A percentile compares a stretch with the other conserved stretches of the same genome.
These are phyloP conservation scores for Hoplias malabaricus DNA, from an alignment of 2,113 vertebrate species.

Conservation along the genomic window DNA sequence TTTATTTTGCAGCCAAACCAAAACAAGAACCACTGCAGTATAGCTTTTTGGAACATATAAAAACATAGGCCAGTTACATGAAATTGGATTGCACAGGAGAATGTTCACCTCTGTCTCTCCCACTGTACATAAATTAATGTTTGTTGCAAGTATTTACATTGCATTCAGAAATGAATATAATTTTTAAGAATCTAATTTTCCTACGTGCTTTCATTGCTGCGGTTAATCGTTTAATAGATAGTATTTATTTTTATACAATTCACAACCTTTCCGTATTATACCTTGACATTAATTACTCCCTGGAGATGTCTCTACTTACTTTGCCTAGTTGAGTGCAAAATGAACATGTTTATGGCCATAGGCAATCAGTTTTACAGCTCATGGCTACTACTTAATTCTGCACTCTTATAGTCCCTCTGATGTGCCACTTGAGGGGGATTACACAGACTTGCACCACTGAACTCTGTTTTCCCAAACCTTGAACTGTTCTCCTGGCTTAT, in stretches of 20 bases:
- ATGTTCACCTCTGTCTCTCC: not conserved
- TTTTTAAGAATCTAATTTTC: not conserved
- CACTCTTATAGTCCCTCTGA: not conserved
- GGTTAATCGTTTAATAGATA: not conserved
- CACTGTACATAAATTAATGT: not conserved
- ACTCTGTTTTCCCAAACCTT: not conserved
- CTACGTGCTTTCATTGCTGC: not conserved
- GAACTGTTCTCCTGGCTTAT: not conserved
- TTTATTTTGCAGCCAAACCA: conserved; percentile 58
- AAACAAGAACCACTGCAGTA: conserved; percentile 51
- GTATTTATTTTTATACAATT: not conserved
- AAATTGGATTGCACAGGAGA: not conserved
- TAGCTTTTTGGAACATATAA: conserved; percentile 48
- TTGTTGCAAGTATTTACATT: not conserved
- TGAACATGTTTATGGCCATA: not conserved
- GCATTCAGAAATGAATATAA: not conserved
- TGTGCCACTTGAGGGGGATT: not conserved
- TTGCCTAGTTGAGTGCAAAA: not conserved
- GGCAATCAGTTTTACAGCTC: not conserved
- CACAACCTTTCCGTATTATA: not conserved
- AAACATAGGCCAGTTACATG: conserved; percentile 43
- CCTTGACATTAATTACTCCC: not conserved
- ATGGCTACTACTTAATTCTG: not conserved
- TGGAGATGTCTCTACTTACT: not conserved
- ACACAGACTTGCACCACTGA: not conserved